phyloP scores from a whole-genome alignment of 2,888 invertebrate genomes.

The Psylliodes chrysocephalus region DNA sequence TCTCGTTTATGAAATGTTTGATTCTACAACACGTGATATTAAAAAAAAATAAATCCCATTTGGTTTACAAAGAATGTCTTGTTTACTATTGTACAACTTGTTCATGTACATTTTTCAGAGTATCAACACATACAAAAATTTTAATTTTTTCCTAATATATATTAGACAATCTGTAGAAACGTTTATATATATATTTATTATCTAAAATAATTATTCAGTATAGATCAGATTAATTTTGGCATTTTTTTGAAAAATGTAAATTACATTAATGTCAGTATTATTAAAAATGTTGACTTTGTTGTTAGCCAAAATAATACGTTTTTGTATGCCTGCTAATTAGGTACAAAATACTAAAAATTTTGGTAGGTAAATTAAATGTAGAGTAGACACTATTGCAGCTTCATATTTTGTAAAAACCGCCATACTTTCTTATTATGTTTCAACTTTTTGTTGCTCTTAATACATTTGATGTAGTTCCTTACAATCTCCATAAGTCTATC shows the following conservation, averaged over 20 bases:
- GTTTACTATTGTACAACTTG: not conserved
- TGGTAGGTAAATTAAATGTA: not conserved
- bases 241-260: not conserved
- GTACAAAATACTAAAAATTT: too few species aligned
- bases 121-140: slow-evolving; percentile 44
- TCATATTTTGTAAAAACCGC: too few species aligned
- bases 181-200: slow-evolving; percentile 18
- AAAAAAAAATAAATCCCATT: too few species aligned
- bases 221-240: slow-evolving; percentile 10
- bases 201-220: not conserved
- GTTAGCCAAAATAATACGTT: not conserved
- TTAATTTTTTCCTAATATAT: slow-evolving; percentile 37
- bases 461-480: too few species aligned
- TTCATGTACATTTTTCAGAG: slow-evolving; percentile 34
- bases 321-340: not conserved
- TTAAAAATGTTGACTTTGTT: not conserved
- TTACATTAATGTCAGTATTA: not conserved
- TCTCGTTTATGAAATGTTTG: too few species aligned
- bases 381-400: too few species aligned
- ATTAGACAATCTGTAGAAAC: slow-evolving; percentile 45
- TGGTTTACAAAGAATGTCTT: not conserved
- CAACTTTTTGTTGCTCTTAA: too few species aligned
- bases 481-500: too few species aligned
- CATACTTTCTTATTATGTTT: too few species aligned
- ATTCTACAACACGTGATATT: too few species aligned